Evolutionary conservation across 1,140 invertebrate genomes (phyloP).

Genomic region (Drosophila guanche): DNA sequence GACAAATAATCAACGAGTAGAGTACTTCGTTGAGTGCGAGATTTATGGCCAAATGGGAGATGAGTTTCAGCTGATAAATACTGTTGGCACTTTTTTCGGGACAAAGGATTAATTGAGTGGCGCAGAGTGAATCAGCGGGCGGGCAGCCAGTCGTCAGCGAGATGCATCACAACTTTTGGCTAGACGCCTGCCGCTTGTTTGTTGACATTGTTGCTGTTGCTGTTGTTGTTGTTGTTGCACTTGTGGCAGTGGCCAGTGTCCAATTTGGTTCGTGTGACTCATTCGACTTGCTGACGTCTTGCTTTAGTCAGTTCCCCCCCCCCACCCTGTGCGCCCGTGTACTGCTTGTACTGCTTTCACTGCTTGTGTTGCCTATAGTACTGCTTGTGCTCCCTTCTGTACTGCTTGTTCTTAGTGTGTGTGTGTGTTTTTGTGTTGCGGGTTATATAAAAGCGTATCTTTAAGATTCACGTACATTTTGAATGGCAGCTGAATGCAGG

Average conservation of each 20-base stretch:
- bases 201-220: slow-evolving; percentile 69
- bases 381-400: background rate
- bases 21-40: no score
- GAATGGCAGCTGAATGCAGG: slow-evolving; percentile 26
- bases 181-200: slow-evolving; percentile 74
- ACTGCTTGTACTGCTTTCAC: no score
- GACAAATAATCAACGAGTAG: slow-evolving; percentile 5
- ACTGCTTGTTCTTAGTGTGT: no score
- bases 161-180: slow-evolving; percentile 76
- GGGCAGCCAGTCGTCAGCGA: slow-evolving; percentile 63
- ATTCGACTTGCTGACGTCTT: slow-evolving; percentile 52
- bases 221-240: slow-evolving; percentile 13
- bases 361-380: no score
- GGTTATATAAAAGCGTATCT: slow-evolving; percentile 36
- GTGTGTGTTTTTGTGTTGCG: slow-evolving; percentile 2
- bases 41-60: no score
- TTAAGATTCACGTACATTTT: slow-evolving; percentile 41
- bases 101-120: slow-evolving; percentile 26
- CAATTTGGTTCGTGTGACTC: slow-evolving; percentile 52
- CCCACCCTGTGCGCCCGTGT: background rate
- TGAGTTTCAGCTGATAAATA: background rate
- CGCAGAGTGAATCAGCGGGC: slow-evolving; percentile 24
- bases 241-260: slow-evolving; percentile 12
- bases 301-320: slow-evolving; percentile 14
- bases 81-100: background rate